phyloP scores from a whole-genome alignment of 2,113 vertebrate genomes.

The Myotis brandtii region DNA sequence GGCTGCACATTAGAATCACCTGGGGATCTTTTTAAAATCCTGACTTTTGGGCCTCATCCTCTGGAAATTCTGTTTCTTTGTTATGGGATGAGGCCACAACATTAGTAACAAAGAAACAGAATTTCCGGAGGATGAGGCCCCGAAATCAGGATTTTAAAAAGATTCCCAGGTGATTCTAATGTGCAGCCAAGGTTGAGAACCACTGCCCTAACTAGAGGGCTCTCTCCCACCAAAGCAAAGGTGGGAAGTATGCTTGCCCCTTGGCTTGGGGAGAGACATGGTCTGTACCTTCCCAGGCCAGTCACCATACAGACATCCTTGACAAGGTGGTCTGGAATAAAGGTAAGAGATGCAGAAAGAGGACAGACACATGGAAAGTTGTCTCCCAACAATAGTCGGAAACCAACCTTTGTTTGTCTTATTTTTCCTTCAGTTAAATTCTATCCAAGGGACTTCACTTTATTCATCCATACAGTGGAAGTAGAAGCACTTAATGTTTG shows the following conservation, averaged over 20 bases:
- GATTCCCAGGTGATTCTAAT: too few relatives aligned
- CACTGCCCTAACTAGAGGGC: too few relatives aligned
- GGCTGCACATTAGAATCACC: too few relatives aligned
- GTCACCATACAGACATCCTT: not conserved
- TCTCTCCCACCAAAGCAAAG: not conserved
- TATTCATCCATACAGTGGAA: not conserved
- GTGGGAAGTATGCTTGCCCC: too few relatives aligned
- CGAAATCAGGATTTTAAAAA: too few relatives aligned
- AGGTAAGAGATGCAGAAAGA: not conserved
- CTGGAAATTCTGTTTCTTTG: too few relatives aligned
- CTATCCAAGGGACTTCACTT: not conserved
- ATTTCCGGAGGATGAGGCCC: too few relatives aligned
- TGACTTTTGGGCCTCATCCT: too few relatives aligned
- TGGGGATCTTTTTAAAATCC: too few relatives aligned
- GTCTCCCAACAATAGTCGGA: not conserved
- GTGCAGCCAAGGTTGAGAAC: too few relatives aligned
- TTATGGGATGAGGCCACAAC: too few relatives aligned
- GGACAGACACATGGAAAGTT: not conserved
- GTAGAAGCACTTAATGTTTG: not conserved
- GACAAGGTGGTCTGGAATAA: not conserved
- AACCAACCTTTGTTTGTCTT: not conserved
- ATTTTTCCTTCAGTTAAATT: conserved; percentile 10
- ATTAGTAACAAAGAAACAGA: too few relatives aligned
- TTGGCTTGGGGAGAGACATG: not conserved
- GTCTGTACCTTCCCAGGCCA: not conserved